Base-by-base conservation (phyloP, 2,888 invertebrate genomes). In the Nyleta sp. region DNA sequence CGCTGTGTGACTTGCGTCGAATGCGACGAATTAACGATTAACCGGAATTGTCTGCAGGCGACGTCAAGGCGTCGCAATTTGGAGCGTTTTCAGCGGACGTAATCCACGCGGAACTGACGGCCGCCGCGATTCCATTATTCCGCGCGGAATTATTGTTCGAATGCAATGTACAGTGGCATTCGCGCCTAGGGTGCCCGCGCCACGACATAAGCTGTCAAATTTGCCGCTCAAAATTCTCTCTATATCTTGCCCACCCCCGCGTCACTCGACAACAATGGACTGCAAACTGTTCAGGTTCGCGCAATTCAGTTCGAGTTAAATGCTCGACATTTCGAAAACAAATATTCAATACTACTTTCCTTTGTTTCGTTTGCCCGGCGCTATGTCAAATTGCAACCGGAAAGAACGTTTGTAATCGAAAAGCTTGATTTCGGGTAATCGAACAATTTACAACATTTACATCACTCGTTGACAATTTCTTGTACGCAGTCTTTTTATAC, bases 161-260 rank as follows among this genome's bases (percentile, higher is more conserved):
- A 87, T 87, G 87, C 85, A 86, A 87, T 84, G 83, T 85, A 82
- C 84, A 82, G 83, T 85, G 87, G 86, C 85, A 86, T 85, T 86
- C 83, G 86, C 81, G 83, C 82, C 82, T 85, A 81, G 83, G 77
- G 82, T 75, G 84, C 71, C 72, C 38, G 46, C 31, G 59, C 46
- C 64, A 53, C 76, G 82, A 84, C 87, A 87, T 86, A 86, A 87
- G 85, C 87, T 87, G 87, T 88, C 88, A 87, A 83, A 85, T 78
- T 80, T 84, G 81, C 78, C 83, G 84, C 84, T 81, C 81, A 84
- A 86, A 84, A 87, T 85, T 86, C 72, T 48, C 77, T 62, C 60
- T 72, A 50, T 77, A 60, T 65, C 77, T 77, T 65, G 81, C 82
- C 81, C 81, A 73, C 78, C 46, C 60, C 20, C 44, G 11, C 24